Base-by-base conservation (phyloP, 2,888 invertebrate species). In the Priocnemis perturbator region DNA sequence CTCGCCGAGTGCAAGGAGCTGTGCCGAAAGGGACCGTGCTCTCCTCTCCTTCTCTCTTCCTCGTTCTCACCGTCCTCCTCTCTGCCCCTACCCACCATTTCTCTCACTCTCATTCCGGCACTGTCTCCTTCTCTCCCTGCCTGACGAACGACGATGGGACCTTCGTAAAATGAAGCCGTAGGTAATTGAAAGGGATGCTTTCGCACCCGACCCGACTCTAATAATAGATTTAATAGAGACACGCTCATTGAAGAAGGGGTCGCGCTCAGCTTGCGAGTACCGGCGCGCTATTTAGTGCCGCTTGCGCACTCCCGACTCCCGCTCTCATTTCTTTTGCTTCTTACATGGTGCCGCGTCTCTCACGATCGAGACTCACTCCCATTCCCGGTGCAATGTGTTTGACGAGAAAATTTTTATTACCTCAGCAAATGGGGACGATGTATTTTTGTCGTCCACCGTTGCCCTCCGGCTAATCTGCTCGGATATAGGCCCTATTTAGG, bases 261-360 rank as follows among this genome's bases (percentile, higher is more conserved):
- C 81, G 81, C 81, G 76, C 66, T 61, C 68, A 53, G 47, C 64
- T 67, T 57, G 67, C 48, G 59, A 61, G 63, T 56, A 56, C 50
- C 69, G 63, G 63, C 64, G 66, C 73, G 58, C 74, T 67, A 75
- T 79, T 79, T 79, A 79, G 75, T 76, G 75, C 73, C 80, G 77
- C 68, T 73, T 66, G 69, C 64, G 70, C 56, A 59, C 60, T 48
- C 97, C 88, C 97, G 95, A n/a, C 89, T 98, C 96, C 82, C 95
- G 94, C 84, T 97, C 96, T 81, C 98, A 92, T 89, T 96, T 96
- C 75, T 92, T 92, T 53, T 37, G 19, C 48, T n/a, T 56, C 56
- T 66, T n/a, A n/a, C 50, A 2, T 3, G 9, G n/a, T 5, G 50
- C 17, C 19, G 9, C 50, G 50, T 19, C 5, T 50, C 47, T 5